Base-by-base conservation (phyloP, 2,888 invertebrate species). In the Phortica magna region DNA sequence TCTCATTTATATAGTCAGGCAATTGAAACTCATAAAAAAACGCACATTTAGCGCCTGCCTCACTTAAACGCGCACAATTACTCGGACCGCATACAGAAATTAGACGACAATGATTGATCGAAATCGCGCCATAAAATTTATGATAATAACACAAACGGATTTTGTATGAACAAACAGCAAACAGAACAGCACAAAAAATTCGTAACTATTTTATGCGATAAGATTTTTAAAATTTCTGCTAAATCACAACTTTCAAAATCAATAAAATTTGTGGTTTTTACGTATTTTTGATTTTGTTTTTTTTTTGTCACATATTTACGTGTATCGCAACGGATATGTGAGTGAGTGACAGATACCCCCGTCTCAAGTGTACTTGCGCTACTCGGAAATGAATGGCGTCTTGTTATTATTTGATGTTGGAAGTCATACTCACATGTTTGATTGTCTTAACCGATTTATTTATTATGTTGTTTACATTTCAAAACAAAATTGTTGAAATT, bases 331-430 rank as follows among this genome's bases (percentile, higher is more conserved):
- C 31, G 31, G 31, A 31, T 31, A 31, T 31, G 31, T 31, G 31
- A 2, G 31, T 31, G 31, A 31, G 31, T 31, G 31, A 31, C 31
- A 31, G 31, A 31, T 31, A 31, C 31, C 2, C 31, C 31, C 5
- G 41, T 14, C 41, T 41, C 67, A 14, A 64, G 75, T 73, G 72
- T 17, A 31, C 3, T 31, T 31, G 31, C 77, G 78, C 79, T 85
- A 85, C 85, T 79, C 72, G 78, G 88, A 87, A 85, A 87, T 86
- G 81, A 86, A 81, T 85, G 85, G 81, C 84, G 83, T 81, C 83
- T 86, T 88, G 79, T 81, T 88, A 31, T 82, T 83, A 82, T 48
- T 70, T 75, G 42, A 31, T 75, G 48, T 61, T 61, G 57, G 42
- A 31, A 31, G 31, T 31, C 31, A 31, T 31, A 4, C 5, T 31